Evolutionary conservation across 2,113 vertebrate genomes (phyloP).

Genomic region (Solenodon paradoxus): DNA sequence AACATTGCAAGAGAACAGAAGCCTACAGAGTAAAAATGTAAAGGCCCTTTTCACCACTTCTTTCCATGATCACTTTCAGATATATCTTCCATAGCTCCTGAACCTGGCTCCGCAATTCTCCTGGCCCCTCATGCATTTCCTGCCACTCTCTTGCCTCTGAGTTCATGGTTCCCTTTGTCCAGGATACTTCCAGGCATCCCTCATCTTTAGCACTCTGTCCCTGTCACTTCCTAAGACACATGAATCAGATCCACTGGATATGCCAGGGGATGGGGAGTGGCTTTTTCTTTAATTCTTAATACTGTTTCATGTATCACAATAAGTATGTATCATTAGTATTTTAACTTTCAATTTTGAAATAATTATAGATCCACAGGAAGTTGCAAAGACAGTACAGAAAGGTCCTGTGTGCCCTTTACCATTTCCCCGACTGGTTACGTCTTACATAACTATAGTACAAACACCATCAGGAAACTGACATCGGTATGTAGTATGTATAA

Average conservation of each 20-base stretch:
- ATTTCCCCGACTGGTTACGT: neutral
- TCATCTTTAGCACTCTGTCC: neutral
- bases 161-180: neutral
- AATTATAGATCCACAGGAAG: neutral
- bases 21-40: neutral
- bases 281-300: neutral
- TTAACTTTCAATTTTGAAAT: neutral
- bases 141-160: neutral
- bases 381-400: neutral
- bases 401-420: neutral
- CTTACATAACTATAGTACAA: neutral
- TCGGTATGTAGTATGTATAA: neutral
- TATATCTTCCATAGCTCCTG: neutral
- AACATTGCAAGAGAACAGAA: conserved; percentile 15
- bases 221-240: neutral
- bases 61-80: neutral
- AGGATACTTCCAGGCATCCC: neutral
- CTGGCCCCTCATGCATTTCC: neutral
- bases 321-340: neutral
- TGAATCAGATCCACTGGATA: neutral
- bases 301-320: neutral
- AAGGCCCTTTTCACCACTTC: neutral
- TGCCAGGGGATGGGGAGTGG: neutral
- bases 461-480: neutral
- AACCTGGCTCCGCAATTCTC: neutral